Evolutionary conservation across 2,113 vertebrate species (phyloP).

Genomic region (Python bivittatus): DNA sequence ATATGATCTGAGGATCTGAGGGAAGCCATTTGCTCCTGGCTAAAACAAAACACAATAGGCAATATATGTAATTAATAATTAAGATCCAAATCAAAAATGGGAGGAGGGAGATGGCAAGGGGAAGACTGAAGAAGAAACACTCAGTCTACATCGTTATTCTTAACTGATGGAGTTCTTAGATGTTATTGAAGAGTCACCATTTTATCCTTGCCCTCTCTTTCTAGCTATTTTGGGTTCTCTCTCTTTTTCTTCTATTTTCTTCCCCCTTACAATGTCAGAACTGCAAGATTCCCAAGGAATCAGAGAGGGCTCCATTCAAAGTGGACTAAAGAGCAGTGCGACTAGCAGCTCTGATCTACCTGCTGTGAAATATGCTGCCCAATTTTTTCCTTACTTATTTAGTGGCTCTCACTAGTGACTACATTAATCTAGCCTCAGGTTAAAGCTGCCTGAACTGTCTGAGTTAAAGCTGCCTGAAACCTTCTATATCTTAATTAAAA

Average conservation of each 20-base stretch:
- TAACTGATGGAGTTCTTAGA: neutral
- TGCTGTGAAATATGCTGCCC: neutral
- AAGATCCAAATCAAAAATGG: neutral
- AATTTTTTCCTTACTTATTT: neutral
- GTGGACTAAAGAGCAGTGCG: neutral
- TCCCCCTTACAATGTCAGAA: neutral
- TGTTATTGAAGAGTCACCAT: neutral
- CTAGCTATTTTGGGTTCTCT: neutral
- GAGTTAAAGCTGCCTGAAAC: neutral
- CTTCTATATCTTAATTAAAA: neutral
- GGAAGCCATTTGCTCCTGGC: constrained; percentile 98
- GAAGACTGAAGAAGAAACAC: neutral
- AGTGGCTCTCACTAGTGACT: neutral
- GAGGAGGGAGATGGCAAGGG: neutral
- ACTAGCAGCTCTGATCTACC: neutral
- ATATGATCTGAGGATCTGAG: constrained; percentile 97
- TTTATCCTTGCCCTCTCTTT: neutral
- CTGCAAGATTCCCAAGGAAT: neutral
- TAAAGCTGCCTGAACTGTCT: neutral
- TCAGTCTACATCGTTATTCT: neutral
- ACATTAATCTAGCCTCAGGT: neutral
- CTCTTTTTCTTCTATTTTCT: neutral
- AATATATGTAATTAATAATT: neutral
- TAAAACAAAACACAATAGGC: constrained; percentile 67
- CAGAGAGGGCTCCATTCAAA: neutral